Conservation (phyloP, 2,797 vertebrate species). For the Atherinosoma microstoma region DNA sequence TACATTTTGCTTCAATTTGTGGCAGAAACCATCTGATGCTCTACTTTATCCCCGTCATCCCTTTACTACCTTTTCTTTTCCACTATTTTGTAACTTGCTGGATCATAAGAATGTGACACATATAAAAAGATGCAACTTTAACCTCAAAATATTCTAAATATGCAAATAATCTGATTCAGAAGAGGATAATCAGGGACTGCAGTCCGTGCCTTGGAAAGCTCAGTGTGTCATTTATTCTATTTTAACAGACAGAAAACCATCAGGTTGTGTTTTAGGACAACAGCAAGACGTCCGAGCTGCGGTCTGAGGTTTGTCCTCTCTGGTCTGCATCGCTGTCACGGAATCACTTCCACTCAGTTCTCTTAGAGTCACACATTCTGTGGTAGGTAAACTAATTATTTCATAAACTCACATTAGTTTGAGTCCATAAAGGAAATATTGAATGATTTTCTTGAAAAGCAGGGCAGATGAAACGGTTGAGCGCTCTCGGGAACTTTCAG, state of each 20-base stretch:
- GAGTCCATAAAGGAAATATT: not conserved
- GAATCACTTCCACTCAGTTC: constrained; percentile 4
- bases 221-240: constrained; percentile 40
- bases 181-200: not conserved
- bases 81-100: too few relatives aligned
- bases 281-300: constrained; percentile 21
- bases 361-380: not conserved
- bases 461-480: too few relatives aligned
- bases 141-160: not conserved
- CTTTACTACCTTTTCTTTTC: too few relatives aligned
- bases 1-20: too few relatives aligned
- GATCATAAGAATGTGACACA: too few relatives aligned
- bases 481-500: not conserved
- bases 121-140: not conserved
- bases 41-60: too few relatives aligned
- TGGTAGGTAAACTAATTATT: not conserved
- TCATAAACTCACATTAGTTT: not conserved
- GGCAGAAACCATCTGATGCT: too few relatives aligned
- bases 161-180: not conserved
- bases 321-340: constrained; percentile 11
- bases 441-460: not conserved
- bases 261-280: constrained; percentile 42
- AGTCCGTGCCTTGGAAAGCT: constrained; percentile 26
- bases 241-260: constrained; percentile 37
- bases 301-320: constrained; percentile 31